Percentiles rank a stretch among this genome's conserved stretches.
Evolutionary conservation across 2,888 invertebrate species (phyloP).

Genomic region (Crocallis elinguaria): DNA sequence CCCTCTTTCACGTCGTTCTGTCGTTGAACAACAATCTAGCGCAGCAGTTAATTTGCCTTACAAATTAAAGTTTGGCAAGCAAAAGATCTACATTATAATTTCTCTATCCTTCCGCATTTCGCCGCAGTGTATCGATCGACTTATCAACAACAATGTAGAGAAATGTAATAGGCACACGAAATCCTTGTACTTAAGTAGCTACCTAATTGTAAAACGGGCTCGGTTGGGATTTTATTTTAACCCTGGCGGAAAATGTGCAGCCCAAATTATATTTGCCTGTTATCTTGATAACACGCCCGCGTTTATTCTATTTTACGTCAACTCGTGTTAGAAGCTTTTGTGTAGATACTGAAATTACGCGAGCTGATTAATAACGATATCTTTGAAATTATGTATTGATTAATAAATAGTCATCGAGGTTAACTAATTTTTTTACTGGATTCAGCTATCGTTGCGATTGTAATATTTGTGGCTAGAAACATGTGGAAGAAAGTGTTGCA

Average conservation of each 20-base stretch:
- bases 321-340: not conserved
- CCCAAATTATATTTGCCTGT: conserved; percentile 13
- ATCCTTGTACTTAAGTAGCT: not conserved
- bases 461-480: too few relatives aligned
- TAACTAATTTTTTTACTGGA: too few relatives aligned
- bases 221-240: not conserved
- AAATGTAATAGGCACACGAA: not conserved
- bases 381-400: too few relatives aligned
- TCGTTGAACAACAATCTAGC: too few relatives aligned
- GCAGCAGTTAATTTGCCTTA: too few relatives aligned
- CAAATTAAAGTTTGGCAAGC: too few relatives aligned
- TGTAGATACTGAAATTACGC: conserved; percentile 4
- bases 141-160: not conserved
- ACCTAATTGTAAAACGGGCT: not conserved
- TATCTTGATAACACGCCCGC: conserved; percentile 23
- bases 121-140: not conserved
- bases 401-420: too few relatives aligned
- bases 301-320: conserved; percentile 11
- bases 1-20: too few relatives aligned
- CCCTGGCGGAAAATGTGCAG: conserved; percentile 8
- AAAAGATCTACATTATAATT: too few relatives aligned
- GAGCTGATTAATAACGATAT: not conserved
- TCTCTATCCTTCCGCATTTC: not conserved
- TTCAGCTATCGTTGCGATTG: too few relatives aligned
- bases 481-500: too few relatives aligned